Evolutionary conservation across 2,113 vertebrate species (phyloP).

Genomic region (Tauraco erythrolophus): DNA sequence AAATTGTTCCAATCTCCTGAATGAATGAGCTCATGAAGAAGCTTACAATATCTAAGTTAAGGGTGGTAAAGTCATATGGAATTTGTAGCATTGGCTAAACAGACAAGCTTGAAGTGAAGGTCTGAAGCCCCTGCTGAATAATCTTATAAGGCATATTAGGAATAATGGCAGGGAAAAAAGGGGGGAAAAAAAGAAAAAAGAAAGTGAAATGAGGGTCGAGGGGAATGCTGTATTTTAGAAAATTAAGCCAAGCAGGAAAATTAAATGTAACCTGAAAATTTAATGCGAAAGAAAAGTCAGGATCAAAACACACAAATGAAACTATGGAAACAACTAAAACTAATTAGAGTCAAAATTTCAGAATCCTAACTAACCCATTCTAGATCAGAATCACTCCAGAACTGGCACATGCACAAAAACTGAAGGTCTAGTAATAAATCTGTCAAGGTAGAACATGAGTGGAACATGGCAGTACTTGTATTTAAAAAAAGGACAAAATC

Average conservation of each 20-base stretch:
- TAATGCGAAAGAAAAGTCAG: background rate
- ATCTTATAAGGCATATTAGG: background rate
- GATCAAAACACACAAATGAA: background rate
- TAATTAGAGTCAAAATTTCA: background rate
- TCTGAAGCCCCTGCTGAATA: background rate
- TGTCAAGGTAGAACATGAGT: background rate
- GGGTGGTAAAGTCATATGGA: background rate
- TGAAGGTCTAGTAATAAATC: background rate
- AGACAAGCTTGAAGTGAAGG: background rate
- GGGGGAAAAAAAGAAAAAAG: background rate
- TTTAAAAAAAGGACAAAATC: background rate
- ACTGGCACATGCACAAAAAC: background rate
- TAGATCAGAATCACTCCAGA: background rate
- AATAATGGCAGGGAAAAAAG: background rate
- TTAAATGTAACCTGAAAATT: background rate
- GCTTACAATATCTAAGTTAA: background rate
- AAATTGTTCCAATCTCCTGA: background rate
- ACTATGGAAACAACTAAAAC: background rate
- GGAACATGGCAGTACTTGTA: background rate
- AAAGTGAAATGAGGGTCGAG: rapidly evolving
- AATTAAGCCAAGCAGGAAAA: background rate
- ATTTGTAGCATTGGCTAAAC: background rate
- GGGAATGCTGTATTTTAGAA: background rate
- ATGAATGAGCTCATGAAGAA: background rate
- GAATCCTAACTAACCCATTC: too few species aligned